phyloP scores from a whole-genome alignment of 1,140 invertebrate genomes.

The Aethina tumida region DNA sequence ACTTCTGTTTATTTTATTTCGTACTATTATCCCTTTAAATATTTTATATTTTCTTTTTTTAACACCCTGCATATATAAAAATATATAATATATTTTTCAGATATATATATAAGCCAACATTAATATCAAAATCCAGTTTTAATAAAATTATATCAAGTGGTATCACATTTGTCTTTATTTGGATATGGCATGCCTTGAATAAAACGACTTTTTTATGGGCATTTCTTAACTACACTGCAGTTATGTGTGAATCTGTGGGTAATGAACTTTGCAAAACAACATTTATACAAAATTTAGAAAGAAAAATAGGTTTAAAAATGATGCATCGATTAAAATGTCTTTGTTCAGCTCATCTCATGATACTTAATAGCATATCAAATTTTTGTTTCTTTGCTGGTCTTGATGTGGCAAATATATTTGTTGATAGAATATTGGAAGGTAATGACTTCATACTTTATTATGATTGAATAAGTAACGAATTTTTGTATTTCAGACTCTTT shows the following conservation, averaged over 20 bases:
- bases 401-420: conserved; percentile 56
- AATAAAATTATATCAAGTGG: conserved; percentile 64
- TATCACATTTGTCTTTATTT: conserved; percentile 76
- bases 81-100: conserved; percentile 42
- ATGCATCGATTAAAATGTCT: conserved; percentile 52
- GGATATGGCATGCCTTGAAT: conserved; percentile 80
- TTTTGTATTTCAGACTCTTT: conserved; percentile 20
- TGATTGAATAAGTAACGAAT: too few relatives aligned
- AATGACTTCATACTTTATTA: too few relatives aligned
- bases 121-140: conserved; percentile 37
- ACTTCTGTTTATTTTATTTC: too few relatives aligned
- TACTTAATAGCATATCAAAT: conserved; percentile 70
- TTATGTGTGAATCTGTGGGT: conserved; percentile 52
- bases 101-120: conserved; percentile 74
- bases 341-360: conserved; percentile 58
- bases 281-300: conserved; percentile 28
- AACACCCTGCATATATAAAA: conserved; percentile 1
- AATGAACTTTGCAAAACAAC: conserved; percentile 7
- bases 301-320: conserved; percentile 39
- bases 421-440: conserved; percentile 35
- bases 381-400: conserved; percentile 75
- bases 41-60: conserved; percentile 6
- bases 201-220: conserved; percentile 76
- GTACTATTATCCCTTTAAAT: too few relatives aligned
- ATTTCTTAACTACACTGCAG: conserved; percentile 67